These are phyloP conservation scores for Gastracanthus pulcherrimus DNA, from an alignment of 2,888 invertebrate genomes.

Conservation along the genomic window DNA sequence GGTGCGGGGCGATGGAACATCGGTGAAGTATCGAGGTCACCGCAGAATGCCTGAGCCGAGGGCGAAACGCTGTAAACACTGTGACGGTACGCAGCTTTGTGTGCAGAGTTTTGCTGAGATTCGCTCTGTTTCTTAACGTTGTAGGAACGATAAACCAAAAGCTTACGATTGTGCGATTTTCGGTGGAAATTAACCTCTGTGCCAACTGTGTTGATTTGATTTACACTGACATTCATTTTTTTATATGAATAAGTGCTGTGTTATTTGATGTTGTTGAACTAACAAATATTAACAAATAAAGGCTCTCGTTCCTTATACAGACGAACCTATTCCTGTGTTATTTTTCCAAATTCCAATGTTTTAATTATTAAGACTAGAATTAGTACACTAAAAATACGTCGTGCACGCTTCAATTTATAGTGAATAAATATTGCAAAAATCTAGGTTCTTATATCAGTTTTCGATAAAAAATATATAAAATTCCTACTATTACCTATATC, in stretches of 20 bases:
- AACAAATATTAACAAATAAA: slow-evolving; percentile 58
- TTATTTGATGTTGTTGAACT: slow-evolving; percentile 50
- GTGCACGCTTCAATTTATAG: no score
- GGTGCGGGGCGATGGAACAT: slow-evolving; percentile 74
- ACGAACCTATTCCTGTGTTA: not conserved
- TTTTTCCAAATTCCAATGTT: not conserved
- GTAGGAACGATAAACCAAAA: not conserved
- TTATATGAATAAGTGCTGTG: not conserved
- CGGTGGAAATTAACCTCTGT: not conserved
- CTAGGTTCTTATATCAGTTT: no score
- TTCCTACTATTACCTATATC: no score
- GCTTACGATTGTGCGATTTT: not conserved
- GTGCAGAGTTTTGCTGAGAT: slow-evolving; percentile 36
- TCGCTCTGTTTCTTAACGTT: slow-evolving; percentile 28
- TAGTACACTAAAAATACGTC: not conserved
- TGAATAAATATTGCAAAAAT: not conserved
- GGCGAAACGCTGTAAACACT: slow-evolving; percentile 95
- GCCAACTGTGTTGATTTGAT: slow-evolving; percentile 3
- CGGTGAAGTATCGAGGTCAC: slow-evolving; percentile 77
- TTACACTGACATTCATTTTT: slow-evolving; percentile 3
- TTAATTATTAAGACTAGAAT: not conserved
- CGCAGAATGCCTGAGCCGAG: slow-evolving; percentile 85
- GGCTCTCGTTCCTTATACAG: slow-evolving; percentile 20
- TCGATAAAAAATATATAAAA: no score
- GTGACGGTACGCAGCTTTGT: slow-evolving; percentile 85